These are phyloP conservation scores for Pangasianodon gigas DNA, from an alignment of 2,113 vertebrate genomes.

Conservation along the genomic window DNA sequence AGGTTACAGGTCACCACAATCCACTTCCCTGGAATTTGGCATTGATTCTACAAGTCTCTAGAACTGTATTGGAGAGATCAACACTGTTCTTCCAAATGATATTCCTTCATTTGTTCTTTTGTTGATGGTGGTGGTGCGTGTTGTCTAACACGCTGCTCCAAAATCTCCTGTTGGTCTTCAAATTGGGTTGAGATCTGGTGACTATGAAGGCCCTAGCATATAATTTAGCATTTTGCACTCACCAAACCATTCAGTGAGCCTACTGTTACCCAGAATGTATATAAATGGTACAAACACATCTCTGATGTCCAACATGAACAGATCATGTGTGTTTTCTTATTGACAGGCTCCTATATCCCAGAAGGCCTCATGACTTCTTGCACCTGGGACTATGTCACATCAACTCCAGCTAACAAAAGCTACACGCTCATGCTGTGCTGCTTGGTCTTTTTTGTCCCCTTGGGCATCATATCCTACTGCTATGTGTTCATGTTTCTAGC, in stretches of 20 bases:
- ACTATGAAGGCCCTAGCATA: neutral
- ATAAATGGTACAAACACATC: neutral
- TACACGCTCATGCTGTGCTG: constrained; percentile 85
- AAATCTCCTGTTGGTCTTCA: neutral
- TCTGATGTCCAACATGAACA: neutral
- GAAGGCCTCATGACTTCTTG: constrained; percentile 86
- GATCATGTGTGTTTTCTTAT: neutral
- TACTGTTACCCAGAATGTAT: neutral
- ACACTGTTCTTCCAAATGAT: neutral
- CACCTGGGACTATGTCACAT: constrained; percentile 84
- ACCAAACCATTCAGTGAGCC: neutral
- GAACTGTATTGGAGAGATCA: neutral
- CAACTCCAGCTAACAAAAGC: constrained; percentile 79
- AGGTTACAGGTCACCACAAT: neutral
- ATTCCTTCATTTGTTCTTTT: neutral
- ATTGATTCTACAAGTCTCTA: neutral
- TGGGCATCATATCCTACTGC: constrained; percentile 80
- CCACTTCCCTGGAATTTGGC: neutral
- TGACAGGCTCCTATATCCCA: constrained; percentile 79
- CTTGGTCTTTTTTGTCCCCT: constrained; percentile 83
- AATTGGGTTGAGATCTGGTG: neutral
- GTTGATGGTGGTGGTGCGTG: neutral
- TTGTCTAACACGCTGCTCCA: neutral
- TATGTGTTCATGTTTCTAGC: constrained; percentile 85
- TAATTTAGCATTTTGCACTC: neutral